Conservation (phyloP, 2,113 vertebrate species). For the Poeciliopsis prolifica region DNA sequence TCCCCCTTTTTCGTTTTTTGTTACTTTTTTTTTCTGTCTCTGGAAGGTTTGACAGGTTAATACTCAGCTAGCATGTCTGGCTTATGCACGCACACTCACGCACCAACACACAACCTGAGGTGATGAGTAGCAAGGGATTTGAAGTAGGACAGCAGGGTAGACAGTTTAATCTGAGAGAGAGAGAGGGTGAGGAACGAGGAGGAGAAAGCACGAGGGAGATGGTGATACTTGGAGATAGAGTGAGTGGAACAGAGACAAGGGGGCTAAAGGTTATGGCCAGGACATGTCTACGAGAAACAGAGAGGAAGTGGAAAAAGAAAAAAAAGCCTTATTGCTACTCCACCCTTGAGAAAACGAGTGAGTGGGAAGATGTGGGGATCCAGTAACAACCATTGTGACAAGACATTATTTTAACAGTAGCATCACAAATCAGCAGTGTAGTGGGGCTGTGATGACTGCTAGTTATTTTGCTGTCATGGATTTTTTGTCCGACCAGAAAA, state of each 20-base stretch:
- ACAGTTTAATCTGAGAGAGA: constrained; percentile 72
- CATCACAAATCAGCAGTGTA: constrained; percentile 7
- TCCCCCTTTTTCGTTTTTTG: constrained; percentile 6
- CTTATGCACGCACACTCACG: constrained; percentile 16
- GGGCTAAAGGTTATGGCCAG: constrained; percentile 55
- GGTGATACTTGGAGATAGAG: constrained; percentile 33
- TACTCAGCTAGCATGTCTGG: constrained; percentile 68
- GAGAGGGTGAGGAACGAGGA: constrained; percentile 16
- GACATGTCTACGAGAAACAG: constrained; percentile 57
- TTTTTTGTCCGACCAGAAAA: background rate
- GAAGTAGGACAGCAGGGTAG: constrained; percentile 63
- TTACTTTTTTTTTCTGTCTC: constrained; percentile 15
- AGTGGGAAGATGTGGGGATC: constrained; percentile 12
- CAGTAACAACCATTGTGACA: constrained; percentile 16
- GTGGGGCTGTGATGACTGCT: background rate
- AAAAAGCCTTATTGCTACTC: constrained; percentile 53
- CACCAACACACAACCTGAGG: constrained; percentile 51
- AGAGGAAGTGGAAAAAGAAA: constrained; percentile 33
- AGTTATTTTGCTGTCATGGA: constrained; percentile 4
- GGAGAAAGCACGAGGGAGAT: constrained; percentile 25
- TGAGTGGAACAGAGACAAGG: constrained; percentile 28
- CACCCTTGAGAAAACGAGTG: constrained; percentile 19
- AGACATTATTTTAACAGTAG: constrained; percentile 9
- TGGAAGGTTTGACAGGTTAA: constrained; percentile 72
- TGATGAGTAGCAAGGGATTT: constrained; percentile 67